Evolutionary conservation across 2,797 vertebrate genomes (phyloP).

Genomic region (Buceros bicornis): DNA sequence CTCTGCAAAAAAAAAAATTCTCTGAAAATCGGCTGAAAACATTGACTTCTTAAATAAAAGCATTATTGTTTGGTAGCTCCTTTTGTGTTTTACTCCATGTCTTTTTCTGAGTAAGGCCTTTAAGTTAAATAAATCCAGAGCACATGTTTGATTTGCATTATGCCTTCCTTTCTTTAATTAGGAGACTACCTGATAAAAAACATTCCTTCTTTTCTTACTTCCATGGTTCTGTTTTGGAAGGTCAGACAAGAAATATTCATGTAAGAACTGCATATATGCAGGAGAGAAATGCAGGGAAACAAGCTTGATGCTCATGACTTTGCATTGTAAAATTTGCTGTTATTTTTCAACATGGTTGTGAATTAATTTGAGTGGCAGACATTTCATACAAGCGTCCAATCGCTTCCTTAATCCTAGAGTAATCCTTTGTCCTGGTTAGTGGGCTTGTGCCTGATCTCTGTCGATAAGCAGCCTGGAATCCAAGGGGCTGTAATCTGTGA

Average conservation of each 20-base stretch:
- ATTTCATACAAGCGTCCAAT: neutral
- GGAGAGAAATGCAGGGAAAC: neutral
- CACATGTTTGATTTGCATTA: neutral
- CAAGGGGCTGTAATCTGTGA: neutral
- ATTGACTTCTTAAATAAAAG: neutral
- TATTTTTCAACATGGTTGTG: neutral
- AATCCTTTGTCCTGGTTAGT: conserved; percentile 6
- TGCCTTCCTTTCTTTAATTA: neutral
- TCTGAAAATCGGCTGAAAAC: neutral
- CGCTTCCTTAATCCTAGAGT: conserved; percentile 27
- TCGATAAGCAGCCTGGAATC: neutral
- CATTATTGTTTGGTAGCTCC: neutral
- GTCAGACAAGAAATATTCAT: neutral
- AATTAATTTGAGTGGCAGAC: neutral
- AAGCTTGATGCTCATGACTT: neutral
- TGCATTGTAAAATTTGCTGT: neutral
- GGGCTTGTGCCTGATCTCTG: conserved; percentile 37
- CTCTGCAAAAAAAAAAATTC: neutral
- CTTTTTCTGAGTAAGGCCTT: neutral
- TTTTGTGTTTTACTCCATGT: neutral
- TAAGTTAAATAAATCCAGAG: neutral
- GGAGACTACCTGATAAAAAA: neutral
- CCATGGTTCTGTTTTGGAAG: neutral
- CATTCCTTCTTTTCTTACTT: neutral
- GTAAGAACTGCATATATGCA: neutral